Percentiles rank a stretch among this genome's conserved stretches.
Conservation (phyloP, 1,140 invertebrate genomes). For the Tenebrio molitor region DNA sequence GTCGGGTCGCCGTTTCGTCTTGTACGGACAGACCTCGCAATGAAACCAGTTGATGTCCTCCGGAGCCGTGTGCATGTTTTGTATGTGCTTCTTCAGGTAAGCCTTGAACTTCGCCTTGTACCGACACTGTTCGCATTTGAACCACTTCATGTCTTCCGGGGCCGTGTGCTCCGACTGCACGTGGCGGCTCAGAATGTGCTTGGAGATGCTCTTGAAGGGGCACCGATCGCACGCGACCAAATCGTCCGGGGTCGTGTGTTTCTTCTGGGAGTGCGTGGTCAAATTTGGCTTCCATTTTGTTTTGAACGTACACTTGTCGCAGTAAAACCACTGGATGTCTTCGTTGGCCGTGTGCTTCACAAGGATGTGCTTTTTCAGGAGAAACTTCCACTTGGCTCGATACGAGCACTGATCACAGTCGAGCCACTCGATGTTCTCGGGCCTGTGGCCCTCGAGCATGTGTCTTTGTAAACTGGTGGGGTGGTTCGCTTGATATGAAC, state of each 20-base stretch:
- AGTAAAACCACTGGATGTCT: slow-evolving; percentile 6
- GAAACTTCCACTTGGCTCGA: not conserved
- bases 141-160: not conserved
- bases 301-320: not conserved
- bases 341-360: not conserved
- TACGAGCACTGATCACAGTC: slow-evolving; percentile 6
- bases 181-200: not conserved
- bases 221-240: not conserved
- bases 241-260: not conserved
- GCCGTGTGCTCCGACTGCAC: not conserved
- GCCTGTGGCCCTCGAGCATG: not conserved
- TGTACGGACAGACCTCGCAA: not conserved
- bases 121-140: not conserved
- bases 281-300: not conserved
- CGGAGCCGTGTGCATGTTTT: slow-evolving; percentile 1
- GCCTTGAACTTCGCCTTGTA: not conserved
- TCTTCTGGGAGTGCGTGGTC: not conserved
- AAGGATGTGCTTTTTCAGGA: not conserved
- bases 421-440: not conserved
- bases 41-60: not conserved
- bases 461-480: not conserved
- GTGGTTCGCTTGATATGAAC: not conserved
- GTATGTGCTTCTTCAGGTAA: slow-evolving; percentile 1
- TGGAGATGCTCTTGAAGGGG: not conserved
- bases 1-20: not conserved